Evolutionary conservation across 2,113 vertebrate genomes (phyloP).

Genomic region (Myiagra hebetior): DNA sequence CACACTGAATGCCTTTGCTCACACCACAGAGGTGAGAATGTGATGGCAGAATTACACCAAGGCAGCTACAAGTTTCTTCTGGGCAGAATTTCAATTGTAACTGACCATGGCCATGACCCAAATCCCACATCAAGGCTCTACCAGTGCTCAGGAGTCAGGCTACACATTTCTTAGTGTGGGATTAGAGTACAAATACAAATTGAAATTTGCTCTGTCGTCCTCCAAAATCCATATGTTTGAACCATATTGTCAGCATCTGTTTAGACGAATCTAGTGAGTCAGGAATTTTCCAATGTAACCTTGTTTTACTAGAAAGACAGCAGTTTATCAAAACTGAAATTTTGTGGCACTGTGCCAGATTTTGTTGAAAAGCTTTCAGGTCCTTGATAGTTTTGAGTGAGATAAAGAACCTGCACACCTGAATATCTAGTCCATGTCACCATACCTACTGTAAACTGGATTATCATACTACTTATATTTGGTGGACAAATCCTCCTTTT

Average conservation of each 20-base stretch:
- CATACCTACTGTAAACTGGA: background rate
- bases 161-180: background rate
- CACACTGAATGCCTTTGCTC: background rate
- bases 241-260: constrained; percentile 56
- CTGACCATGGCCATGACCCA: constrained; percentile 16
- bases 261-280: constrained; percentile 6
- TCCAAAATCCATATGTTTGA: background rate
- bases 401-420: background rate
- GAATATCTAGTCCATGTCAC: background rate
- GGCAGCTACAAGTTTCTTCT: background rate
- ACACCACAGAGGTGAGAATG: background rate
- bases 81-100: background rate
- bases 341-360: background rate
- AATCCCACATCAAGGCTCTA: constrained; percentile 41
- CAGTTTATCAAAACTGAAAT: constrained; percentile 42
- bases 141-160: background rate
- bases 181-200: constrained; percentile 44
- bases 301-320: constrained; percentile 21
- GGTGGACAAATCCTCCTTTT: background rate
- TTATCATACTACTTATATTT: background rate
- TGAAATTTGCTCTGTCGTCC: constrained; percentile 39
- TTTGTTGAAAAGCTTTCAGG: background rate
- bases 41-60: constrained; percentile 28
- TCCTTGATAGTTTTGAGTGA: background rate
- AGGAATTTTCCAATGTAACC: constrained; percentile 15